phyloP scores from a whole-genome alignment of 1,140 invertebrate genomes.

The Drosophila funebris region DNA sequence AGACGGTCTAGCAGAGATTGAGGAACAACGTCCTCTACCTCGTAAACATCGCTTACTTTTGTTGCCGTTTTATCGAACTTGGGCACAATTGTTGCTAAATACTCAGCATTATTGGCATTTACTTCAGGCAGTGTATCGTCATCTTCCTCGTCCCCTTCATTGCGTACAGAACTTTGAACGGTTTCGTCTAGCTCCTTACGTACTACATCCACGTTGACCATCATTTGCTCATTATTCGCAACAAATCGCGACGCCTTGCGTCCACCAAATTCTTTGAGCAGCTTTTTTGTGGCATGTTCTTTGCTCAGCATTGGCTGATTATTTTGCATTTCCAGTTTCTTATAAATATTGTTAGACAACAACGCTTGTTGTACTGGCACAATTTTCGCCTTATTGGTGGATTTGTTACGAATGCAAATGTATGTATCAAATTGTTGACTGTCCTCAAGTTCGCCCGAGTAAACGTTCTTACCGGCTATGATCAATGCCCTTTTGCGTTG shows the following conservation, averaged over 20 bases:
- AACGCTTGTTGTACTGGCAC: conserved; percentile 64
- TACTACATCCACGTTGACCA: conserved; percentile 72
- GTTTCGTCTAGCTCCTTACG: conserved; percentile 71
- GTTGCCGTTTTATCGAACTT: conserved; percentile 65
- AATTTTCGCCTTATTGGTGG: conserved; percentile 64
- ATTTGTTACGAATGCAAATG: conserved; percentile 65
- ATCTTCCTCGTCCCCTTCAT: conserved; percentile 33
- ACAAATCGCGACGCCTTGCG: conserved; percentile 68
- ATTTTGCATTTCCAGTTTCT: conserved; percentile 42
- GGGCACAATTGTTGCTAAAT: conserved; percentile 66
- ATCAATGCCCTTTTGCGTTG: conserved; percentile 48
- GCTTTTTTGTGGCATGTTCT: conserved; percentile 58
- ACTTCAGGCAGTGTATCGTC: conserved; percentile 45
- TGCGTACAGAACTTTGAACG: conserved; percentile 38
- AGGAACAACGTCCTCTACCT: conserved; percentile 66
- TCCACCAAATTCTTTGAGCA: conserved; percentile 76
- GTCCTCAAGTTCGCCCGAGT: conserved; percentile 51
- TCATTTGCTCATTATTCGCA: conserved; percentile 66
- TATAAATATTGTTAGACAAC: conserved; percentile 64
- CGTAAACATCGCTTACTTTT: conserved; percentile 56
- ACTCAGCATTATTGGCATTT: conserved; percentile 51
- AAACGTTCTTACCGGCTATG: conserved; percentile 45
- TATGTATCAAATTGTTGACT: conserved; percentile 62
- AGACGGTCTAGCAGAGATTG: conserved; percentile 55
- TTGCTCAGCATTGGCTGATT: conserved; percentile 46